Percentiles rank a stretch among this genome's conserved stretches.
Evolutionary conservation across 2,888 invertebrate genomes (phyloP).

Genomic region (Clostera curtula): DNA sequence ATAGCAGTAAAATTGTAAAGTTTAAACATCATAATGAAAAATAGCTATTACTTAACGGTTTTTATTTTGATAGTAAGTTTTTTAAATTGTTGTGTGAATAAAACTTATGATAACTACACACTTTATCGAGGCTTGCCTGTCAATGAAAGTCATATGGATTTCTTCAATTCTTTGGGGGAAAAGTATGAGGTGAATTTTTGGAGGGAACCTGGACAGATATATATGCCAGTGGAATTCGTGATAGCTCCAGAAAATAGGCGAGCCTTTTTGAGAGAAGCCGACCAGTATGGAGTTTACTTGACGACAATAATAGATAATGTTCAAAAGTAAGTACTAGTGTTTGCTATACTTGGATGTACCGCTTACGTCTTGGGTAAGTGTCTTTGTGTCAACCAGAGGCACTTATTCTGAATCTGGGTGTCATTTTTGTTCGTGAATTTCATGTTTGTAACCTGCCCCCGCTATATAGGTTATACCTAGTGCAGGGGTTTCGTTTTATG

Average conservation of each 20-base stretch:
- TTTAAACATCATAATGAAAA: conserved; percentile 11
- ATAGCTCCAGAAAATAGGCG: conserved; percentile 32
- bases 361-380: too few species aligned
- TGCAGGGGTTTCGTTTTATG: too few species aligned
- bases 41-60: background rate
- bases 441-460: too few species aligned
- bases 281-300: conserved; percentile 27
- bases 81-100: conserved; percentile 11
- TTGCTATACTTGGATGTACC: background rate
- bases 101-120: conserved; percentile 37
- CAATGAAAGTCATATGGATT: conserved; percentile 31
- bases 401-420: too few species aligned
- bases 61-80: conserved; percentile 3
- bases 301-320: conserved; percentile 41
- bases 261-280: conserved; percentile 27
- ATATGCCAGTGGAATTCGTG: conserved; percentile 43
- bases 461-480: too few species aligned
- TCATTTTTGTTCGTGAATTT: too few species aligned
- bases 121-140: conserved; percentile 43
- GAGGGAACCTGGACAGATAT: conserved; percentile 34
- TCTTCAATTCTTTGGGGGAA: conserved; percentile 29
- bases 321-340: conserved; percentile 35
- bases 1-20: conserved; percentile 1
- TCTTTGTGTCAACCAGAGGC: background rate
- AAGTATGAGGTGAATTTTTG: conserved; percentile 39